Base-by-base conservation (phyloP, 2,113 vertebrate species). In the Gymnogyps californianus region DNA sequence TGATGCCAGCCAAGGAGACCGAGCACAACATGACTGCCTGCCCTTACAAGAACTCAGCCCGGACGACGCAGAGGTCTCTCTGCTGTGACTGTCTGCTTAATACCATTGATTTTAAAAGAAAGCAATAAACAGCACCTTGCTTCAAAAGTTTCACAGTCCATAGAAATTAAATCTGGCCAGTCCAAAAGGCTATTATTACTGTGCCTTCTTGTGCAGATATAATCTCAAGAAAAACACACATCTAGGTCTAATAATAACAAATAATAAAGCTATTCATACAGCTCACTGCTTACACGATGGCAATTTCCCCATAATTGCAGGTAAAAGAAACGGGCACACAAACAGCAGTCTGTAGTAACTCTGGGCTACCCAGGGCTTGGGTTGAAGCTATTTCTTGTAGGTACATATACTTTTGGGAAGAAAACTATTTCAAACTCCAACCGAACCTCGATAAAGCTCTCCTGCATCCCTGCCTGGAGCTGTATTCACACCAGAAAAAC, bases 181-280 rank as follows among this genome's bases (percentile, higher is more conserved):
- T 74, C 58, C 83, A 62, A 87, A 96, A 85, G 58, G 46, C 91
- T 95, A 93, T 97, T 95, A 97, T 94, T 96, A 66, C 70, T 74
- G 74, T 79, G 91, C 78, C 89, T 95, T 64, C 94, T 91, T 94
- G 93, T 89, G 91, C 75, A 87, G 96, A 96, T 97, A 97, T 3
- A 81, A 97, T 96, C 95, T 90, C 75, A 94, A 96, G 96, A 85
- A 94, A 97, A 97, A 96, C 81, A 97, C 83, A 93, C 93, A 79
- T 91, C 78, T 93, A 87, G 91, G 89, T 28, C 87, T 96, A 96
- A 95, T 92, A 96, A 96, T 90, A 97, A 95, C 86, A 97, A 97
- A 97, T 97, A 97, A 94, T 96, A 55, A 80, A 87, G 91, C 87
- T 96, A 97, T 97, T 97, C 93, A 97, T 95, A n/a, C 75, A 70